Evolutionary conservation across 2,888 invertebrate genomes (phyloP).

Genomic region (Spodoptera exigua): DNA sequence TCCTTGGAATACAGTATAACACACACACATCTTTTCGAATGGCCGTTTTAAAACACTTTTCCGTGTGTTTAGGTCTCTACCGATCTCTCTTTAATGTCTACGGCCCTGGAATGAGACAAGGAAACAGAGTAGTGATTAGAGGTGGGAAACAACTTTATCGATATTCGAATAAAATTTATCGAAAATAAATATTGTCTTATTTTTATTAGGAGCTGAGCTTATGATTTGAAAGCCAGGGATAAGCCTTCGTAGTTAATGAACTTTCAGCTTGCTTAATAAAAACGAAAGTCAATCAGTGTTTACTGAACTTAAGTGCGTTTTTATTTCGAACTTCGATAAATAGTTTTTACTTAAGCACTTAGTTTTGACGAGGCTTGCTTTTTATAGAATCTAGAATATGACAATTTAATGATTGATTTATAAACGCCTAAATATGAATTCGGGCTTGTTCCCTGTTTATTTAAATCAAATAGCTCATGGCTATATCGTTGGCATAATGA

Average conservation of each 20-base stretch:
- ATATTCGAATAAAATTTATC: conserved; percentile 18
- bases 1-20: conserved; percentile 66
- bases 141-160: conserved; percentile 11
- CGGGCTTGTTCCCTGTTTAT: not conserved
- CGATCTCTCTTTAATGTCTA: conserved; percentile 60
- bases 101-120: conserved; percentile 44
- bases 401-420: not conserved
- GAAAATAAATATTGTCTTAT: not conserved
- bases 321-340: too few species aligned
- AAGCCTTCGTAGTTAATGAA: too few species aligned
- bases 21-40: conserved; percentile 68
- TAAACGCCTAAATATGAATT: not conserved
- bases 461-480: conserved; percentile 6
- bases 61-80: conserved; percentile 75
- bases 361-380: too few species aligned
- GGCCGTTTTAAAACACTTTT: conserved; percentile 79
- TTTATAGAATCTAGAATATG: too few species aligned
- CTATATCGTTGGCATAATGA: not conserved
- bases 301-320: too few species aligned
- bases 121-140: conserved; percentile 32
- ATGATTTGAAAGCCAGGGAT: too few species aligned
- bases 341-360: too few species aligned
- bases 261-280: too few species aligned
- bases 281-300: too few species aligned
- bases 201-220: not conserved